Evolutionary conservation across 1,140 invertebrate genomes (phyloP), one percentile per base, ranked within the genome.

Genomic region (Eurosta solidaginis): DNA sequence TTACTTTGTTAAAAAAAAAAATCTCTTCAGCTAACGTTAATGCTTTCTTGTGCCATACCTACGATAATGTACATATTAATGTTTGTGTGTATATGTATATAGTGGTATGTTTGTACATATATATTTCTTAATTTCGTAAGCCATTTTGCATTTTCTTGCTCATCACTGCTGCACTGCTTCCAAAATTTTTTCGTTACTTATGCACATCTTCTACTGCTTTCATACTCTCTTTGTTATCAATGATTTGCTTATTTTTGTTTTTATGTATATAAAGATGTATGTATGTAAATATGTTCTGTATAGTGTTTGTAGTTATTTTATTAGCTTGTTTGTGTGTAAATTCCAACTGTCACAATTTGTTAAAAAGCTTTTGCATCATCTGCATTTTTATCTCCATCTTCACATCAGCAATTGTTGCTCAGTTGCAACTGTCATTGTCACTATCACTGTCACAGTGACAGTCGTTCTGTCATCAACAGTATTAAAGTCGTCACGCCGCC

Each of bases 331-430:
- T 22, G 59, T 68, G 59, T 40, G n/a, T n/a, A n/a, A 42, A 9
- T 68, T 25, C 10, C 33, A 40, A n/a, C 14, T 42, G 29, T 68
- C 36, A 33, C 27, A 68, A 68, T 68, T 68, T 68, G 59, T 40
- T 68, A n/a, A 14, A 40, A 68, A 68, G 59, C 59, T 20, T 40
- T 68, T 68, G 59, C 59, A 68, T n/a, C n/a, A n/a, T 20, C 33
- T 68, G 22, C 22, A 68, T 42, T 20, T 68, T 5, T 68, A 68
- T 10, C 29, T 40, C 7, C 33, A 42, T n/a, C 36, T 42, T 6
- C 36, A n/a, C 33, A 40, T 3, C 59, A n/a, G 14, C 59, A 68
- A 40, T 68, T 10, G n/a, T 17, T 68, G 59, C 14, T 29, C 14
- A 20, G 29, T 68, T 29, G 29, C 59, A 14, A 29, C n/a, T 68